A percentile compares a stretch with the other conserved stretches of the same genome.
phyloP scores from a whole-genome alignment of 2,113 vertebrate genomes.

The Microtus richardsoni region DNA sequence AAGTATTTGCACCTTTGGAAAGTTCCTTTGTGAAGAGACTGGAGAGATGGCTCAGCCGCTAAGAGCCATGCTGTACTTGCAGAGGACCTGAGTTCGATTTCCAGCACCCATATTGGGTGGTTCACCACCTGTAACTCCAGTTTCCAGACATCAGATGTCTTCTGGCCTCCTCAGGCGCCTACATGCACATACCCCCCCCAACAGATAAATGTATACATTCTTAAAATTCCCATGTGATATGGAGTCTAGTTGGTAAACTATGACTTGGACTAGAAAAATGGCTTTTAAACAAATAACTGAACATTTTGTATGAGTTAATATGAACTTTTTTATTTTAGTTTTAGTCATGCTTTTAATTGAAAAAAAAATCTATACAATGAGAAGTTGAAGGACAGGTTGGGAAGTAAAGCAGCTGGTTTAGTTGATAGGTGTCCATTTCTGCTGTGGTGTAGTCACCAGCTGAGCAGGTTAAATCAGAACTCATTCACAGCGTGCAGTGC shows the following conservation, averaged over 20 bases:
- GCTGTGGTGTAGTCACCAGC: neutral
- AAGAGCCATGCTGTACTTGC: neutral
- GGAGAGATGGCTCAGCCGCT: neutral
- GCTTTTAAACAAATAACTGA: neutral
- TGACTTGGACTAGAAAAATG: neutral
- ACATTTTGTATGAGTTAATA: slow-evolving; percentile 40
- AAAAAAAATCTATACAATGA: neutral
- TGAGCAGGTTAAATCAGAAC: neutral
- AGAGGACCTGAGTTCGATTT: neutral
- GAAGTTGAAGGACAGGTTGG: slow-evolving; percentile 1
- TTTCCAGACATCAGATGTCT: neutral
- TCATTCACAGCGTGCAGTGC: neutral
- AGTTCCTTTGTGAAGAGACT: neutral
- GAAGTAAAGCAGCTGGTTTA: neutral
- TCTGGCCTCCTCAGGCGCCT: neutral
- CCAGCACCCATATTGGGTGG: neutral
- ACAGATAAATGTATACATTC: neutral
- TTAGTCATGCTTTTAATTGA: slow-evolving; percentile 17
- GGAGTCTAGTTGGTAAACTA: neutral
- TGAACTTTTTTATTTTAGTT: slow-evolving; percentile 55
- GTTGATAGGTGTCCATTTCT: neutral
- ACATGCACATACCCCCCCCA: rapidly evolving
- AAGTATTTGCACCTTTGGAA: slow-evolving; percentile 29
- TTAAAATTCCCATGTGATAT: neutral
- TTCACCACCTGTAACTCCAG: neutral